These are phyloP conservation scores for Machimus rusticus DNA, from an alignment of 2,888 invertebrate species.

Conservation along the genomic window DNA sequence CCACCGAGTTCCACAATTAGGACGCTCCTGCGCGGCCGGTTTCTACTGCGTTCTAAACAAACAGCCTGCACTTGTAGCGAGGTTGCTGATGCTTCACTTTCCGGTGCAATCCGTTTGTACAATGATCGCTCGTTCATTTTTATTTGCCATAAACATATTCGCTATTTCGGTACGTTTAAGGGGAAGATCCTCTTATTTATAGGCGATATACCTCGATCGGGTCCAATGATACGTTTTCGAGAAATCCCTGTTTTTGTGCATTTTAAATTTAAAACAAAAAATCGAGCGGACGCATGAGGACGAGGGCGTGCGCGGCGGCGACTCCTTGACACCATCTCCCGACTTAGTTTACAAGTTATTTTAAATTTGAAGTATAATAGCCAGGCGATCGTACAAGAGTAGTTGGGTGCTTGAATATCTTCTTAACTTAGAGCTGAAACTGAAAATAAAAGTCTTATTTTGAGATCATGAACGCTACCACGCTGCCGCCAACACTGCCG, in stretches of 20 bases:
- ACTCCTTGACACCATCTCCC: slow-evolving; percentile 11
- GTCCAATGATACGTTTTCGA: slow-evolving; percentile 32
- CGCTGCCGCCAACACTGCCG: slow-evolving; percentile 20
- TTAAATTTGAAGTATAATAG: slow-evolving; percentile 11
- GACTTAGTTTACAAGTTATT: background rate
- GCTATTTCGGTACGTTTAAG: slow-evolving; percentile 34
- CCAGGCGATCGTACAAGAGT: slow-evolving; percentile 9
- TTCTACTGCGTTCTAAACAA: background rate
- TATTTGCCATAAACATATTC: slow-evolving; percentile 32
- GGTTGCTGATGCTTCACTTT: background rate
- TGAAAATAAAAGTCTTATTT: slow-evolving; percentile 45
- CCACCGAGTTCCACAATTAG: slow-evolving; percentile 9
- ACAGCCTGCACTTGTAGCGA: background rate
- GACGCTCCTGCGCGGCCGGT: background rate
- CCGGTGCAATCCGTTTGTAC: slow-evolving; percentile 13
- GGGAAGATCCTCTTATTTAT: slow-evolving; percentile 37
- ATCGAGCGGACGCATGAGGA: background rate
- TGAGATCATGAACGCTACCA: slow-evolving; percentile 42
- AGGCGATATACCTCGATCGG: slow-evolving; percentile 26
- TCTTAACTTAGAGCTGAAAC: slow-evolving; percentile 36
- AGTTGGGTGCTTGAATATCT: slow-evolving; percentile 35
- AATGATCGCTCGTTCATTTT: slow-evolving; percentile 21
- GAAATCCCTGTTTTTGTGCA: slow-evolving; percentile 13
- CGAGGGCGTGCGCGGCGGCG: background rate
- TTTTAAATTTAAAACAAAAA: slow-evolving; percentile 19